phyloP scores from a whole-genome alignment of 2,797 vertebrate genomes.

The Thalassophryne amazonica region DNA sequence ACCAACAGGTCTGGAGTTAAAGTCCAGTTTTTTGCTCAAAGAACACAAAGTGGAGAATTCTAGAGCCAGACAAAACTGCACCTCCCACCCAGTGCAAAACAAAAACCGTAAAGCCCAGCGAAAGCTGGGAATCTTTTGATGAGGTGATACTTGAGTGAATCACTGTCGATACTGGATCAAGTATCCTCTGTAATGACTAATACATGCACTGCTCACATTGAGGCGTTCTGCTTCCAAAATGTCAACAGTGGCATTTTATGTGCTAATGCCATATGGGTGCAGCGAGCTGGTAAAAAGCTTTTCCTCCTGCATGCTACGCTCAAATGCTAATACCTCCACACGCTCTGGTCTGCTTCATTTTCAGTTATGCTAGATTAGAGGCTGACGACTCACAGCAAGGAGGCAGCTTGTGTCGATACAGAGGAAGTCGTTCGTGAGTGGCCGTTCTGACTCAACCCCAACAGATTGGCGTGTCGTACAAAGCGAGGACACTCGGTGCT shows the following conservation, averaged over 20 bases:
- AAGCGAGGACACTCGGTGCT: slow-evolving; percentile 42
- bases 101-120: slow-evolving; percentile 24
- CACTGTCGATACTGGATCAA: slow-evolving; percentile 72
- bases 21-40: too few relatives aligned
- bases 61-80: too few relatives aligned
- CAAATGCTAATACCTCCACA: slow-evolving; percentile 80
- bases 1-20: too few relatives aligned
- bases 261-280: slow-evolving; percentile 79
- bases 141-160: slow-evolving; percentile 57
- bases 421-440: slow-evolving; percentile 72
- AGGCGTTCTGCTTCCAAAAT: slow-evolving; percentile 72
- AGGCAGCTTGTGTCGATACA: slow-evolving; percentile 68
- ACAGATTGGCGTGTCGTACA: slow-evolving; percentile 66
- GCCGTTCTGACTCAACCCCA: slow-evolving; percentile 70
- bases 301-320: slow-evolving; percentile 76
- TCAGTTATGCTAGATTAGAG: slow-evolving; percentile 80
- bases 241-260: slow-evolving; percentile 79
- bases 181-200: slow-evolving; percentile 70
- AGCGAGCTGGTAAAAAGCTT: slow-evolving; percentile 78
- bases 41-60: too few relatives aligned
- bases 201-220: slow-evolving; percentile 76
- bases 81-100: slow-evolving; percentile 19
- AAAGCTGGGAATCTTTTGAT: slow-evolving; percentile 30
- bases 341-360: slow-evolving; percentile 75
- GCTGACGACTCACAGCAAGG: slow-evolving; percentile 71